A percentile compares a stretch with the other conserved stretches of the same genome.
phyloP scores from a whole-genome alignment of 1,140 invertebrate species.

The Papilio dardanus region DNA sequence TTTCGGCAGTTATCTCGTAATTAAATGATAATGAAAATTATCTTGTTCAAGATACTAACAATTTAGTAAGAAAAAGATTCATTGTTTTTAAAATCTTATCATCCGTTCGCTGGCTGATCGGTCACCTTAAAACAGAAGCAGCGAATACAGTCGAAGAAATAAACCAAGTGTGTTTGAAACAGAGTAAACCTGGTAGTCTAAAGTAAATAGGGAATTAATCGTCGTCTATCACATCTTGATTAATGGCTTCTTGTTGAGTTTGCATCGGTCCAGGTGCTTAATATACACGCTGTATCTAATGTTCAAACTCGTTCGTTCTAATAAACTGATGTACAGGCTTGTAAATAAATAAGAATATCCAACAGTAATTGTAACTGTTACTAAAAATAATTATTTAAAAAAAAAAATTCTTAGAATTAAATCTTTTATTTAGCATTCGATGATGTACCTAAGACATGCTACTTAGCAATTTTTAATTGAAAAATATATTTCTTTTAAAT shows the following conservation, averaged over 20 bases:
- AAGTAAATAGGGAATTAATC: constrained; percentile 31
- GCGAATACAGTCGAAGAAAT: constrained; percentile 30
- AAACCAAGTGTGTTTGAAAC: constrained; percentile 31
- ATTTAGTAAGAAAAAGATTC: not conserved
- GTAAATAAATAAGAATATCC: not conserved
- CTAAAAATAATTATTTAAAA: not conserved
- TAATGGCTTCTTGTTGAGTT: constrained; percentile 11
- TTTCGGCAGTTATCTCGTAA: too few relatives aligned
- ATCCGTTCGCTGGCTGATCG: constrained; percentile 27
- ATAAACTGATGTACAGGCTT: not conserved
- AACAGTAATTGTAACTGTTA: not conserved
- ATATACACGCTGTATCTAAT: constrained; percentile 3
- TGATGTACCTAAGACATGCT: too few relatives aligned
- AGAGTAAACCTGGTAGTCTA: constrained; percentile 25
- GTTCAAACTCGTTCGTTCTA: not conserved
- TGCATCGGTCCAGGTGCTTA: constrained; percentile 1
- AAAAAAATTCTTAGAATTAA: not conserved
- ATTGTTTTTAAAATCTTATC: constrained; percentile 20
- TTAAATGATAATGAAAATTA: too few relatives aligned
- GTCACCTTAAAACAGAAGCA: constrained; percentile 37
- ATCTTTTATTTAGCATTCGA: not conserved
- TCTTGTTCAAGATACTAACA: too few relatives aligned
- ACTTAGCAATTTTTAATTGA: too few relatives aligned
- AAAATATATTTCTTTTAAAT: too few relatives aligned
- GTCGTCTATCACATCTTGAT: constrained; percentile 32